Evolutionary conservation across 1,140 invertebrate species (phyloP).

Genomic region (Eciton burchellii): DNA sequence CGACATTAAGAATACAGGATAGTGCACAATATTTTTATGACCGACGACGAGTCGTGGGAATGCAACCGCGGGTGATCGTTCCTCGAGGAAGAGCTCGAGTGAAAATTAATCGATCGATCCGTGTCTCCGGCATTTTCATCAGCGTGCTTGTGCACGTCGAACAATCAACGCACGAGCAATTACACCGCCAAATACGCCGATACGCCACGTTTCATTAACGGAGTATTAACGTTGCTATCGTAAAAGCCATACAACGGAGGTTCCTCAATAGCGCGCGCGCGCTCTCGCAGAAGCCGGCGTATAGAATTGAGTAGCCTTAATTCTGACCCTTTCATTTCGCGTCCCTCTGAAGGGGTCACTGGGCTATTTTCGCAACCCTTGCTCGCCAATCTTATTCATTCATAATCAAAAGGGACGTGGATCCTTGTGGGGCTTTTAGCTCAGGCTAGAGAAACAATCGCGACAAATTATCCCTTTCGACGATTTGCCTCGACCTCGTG

Average conservation of each 20-base stretch:
- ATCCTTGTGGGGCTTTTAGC: conserved; percentile 49
- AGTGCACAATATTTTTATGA: conserved; percentile 45
- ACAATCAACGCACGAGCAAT: no score
- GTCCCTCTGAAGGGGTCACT: conserved; percentile 40
- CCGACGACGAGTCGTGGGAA: conserved; percentile 26
- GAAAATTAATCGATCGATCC: neutral
- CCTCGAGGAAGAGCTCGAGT: neutral
- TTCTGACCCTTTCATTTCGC: conserved; percentile 65
- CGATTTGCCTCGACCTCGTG: conserved; percentile 30
- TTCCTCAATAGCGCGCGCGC: conserved; percentile 7
- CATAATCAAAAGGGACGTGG: conserved; percentile 60
- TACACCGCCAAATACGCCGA: no score
- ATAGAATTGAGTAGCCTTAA: conserved; percentile 56
- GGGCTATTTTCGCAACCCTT: conserved; percentile 44
- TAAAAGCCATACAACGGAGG: conserved; percentile 21
- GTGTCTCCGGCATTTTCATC: neutral
- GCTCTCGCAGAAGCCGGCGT: conserved; percentile 8
- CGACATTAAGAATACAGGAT: conserved; percentile 48
- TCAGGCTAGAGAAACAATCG: conserved; percentile 59
- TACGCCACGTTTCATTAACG: neutral
- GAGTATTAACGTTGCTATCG: conserved; percentile 24
- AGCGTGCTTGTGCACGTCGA: neutral
- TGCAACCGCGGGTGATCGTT: neutral
- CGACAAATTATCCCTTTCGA: conserved; percentile 57
- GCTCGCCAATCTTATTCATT: conserved; percentile 56